Evolutionary conservation across 2,113 vertebrate genomes (phyloP), one percentile per base, ranked within the genome.

Genomic region (Gymnobelideus leadbeateri): DNA sequence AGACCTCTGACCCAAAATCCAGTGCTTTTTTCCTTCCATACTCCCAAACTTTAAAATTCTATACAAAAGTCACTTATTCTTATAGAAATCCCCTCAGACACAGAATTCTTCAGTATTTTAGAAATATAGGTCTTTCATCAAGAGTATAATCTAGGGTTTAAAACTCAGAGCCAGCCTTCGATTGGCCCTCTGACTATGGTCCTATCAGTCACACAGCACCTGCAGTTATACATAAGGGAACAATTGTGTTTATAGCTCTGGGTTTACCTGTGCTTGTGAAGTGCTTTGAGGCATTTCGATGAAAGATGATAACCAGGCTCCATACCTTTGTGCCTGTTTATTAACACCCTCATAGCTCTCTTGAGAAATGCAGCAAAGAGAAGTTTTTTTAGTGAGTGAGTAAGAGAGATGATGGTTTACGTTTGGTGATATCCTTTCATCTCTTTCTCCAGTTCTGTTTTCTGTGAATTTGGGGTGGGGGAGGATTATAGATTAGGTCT

Each of bases 291-390:
- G 51, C 91, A 53, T 92, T 93, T 50, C 31, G 6, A 53, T 93
- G 16, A 37, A 77, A 23, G 25, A 57, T 47, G 28, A 91, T n/a
- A 54, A 52, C 50, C 51, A 53, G 31, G 37, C 89, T 92, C 26
- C 55, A 95, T 91, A 89, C 46, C 46, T 51, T 90, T 53, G 61
- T 21, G 10, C 16, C 91, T 91, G 37, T 94, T 95, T 90, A 54
- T 92, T 92, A 68, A 54, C 49, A 50, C 51, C 92, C 89, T 94
- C 50, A 25, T 26, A 37, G 54, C 43, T 77, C 68, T 89, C 68
- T 90, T 93, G 93, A 89, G 92, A 92, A 93, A 94, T 93, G 52
- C n/a, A 47, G 3, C 49, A 89, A 47, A 92, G 68, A 55, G 96
- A 16, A 61, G 43, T 10, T 0, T 68, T 91, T 53, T 92, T 93